phyloP scores from a whole-genome alignment of 2,113 vertebrate genomes.

The Alethe castanea region DNA sequence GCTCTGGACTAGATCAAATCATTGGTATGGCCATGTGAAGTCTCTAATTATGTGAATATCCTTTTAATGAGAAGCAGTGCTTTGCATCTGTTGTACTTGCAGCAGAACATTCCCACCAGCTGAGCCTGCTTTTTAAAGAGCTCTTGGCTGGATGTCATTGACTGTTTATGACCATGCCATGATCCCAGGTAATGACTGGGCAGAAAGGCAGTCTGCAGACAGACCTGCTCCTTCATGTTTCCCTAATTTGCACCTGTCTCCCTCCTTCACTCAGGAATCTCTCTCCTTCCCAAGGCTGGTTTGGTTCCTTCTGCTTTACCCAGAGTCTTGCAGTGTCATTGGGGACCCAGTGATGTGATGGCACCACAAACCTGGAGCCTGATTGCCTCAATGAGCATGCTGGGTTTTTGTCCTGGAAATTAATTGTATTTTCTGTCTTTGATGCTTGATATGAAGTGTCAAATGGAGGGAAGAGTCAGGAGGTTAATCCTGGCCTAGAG shows the following conservation, averaged over 20 bases:
- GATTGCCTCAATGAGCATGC: not conserved
- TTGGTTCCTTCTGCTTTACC: not conserved
- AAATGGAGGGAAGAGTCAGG: not conserved
- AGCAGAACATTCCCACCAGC: conserved; percentile 50
- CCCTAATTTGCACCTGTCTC: conserved; percentile 19
- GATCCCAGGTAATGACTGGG: conserved; percentile 27
- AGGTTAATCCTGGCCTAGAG: not conserved
- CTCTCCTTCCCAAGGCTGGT: not conserved
- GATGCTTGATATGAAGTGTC: not conserved
- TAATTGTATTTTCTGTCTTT: not conserved
- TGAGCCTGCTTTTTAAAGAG: conserved; percentile 34
- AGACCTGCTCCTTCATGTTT: conserved; percentile 53
- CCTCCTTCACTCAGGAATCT: not conserved
- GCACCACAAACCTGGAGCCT: not conserved
- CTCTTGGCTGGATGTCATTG: not conserved
- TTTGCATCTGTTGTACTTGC: conserved; percentile 44
- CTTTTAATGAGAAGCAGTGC: conserved; percentile 70
- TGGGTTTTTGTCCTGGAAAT: not conserved
- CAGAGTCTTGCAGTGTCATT: fast-evolving
- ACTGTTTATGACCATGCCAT: not conserved
- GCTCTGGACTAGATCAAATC: conserved; percentile 18
- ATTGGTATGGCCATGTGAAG: conserved; percentile 16
- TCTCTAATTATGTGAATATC: conserved; percentile 66
- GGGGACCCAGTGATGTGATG: not conserved
- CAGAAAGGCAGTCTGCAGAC: conserved; percentile 35